Percentiles rank a stretch among this genome's conserved stretches.
phyloP scores from a whole-genome alignment of 2,888 invertebrate species.

The Acheta domesticus region DNA sequence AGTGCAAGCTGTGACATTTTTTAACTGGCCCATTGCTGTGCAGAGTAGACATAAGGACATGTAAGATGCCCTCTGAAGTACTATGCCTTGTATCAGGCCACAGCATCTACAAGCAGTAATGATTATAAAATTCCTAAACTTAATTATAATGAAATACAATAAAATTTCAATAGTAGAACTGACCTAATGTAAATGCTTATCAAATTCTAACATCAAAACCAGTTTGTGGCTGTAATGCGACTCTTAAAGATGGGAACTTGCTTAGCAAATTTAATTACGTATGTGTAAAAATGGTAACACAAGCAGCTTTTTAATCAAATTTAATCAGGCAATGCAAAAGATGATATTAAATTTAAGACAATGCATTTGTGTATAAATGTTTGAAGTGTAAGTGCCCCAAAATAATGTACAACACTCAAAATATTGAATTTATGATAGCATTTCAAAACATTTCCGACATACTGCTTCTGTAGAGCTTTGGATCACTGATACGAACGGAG shows the following conservation, averaged over 20 bases:
- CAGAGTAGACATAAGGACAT: not conserved
- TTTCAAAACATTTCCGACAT: not conserved
- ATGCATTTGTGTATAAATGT: not conserved
- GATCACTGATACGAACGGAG: not conserved
- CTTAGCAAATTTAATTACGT: not conserved
- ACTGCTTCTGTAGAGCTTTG: conserved; percentile 2
- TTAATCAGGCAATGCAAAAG: not conserved
- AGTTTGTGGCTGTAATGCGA: too few relatives aligned
- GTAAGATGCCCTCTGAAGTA: not conserved
- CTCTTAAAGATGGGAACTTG: too few relatives aligned
- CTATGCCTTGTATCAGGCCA: conserved; percentile 18
- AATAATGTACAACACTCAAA: not conserved
- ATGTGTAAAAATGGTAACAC: not conserved
- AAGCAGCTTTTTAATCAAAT: not conserved
- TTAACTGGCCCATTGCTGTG: not conserved
- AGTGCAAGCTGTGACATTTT: too few relatives aligned
- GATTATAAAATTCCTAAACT: not conserved
- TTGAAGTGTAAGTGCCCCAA: not conserved
- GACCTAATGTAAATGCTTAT: too few relatives aligned
- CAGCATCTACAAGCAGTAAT: not conserved
- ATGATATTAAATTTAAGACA: not conserved
- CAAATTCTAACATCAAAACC: too few relatives aligned
- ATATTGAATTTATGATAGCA: not conserved
- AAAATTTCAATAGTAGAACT: not conserved
- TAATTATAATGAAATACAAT: not conserved